These are phyloP conservation scores for Congeria kusceri DNA, from an alignment of 2,888 invertebrate genomes.

Conservation along the genomic window DNA sequence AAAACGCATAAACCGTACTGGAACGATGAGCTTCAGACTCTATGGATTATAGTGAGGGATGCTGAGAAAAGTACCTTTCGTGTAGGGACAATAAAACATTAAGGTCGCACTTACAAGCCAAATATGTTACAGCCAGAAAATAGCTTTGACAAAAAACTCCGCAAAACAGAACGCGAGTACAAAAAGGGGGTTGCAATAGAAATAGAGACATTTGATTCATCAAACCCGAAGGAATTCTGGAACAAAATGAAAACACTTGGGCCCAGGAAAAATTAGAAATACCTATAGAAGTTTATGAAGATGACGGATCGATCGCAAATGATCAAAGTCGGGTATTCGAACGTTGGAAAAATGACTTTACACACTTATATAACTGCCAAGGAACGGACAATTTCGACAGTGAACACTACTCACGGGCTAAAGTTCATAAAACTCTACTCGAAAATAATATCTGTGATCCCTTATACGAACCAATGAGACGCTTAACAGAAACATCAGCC, in stretches of 20 bases:
- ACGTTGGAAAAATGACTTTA: slow-evolving; percentile 35
- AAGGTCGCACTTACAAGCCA: background rate
- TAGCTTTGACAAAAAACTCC: slow-evolving; percentile 22
- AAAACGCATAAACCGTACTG: background rate
- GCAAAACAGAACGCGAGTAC: slow-evolving; percentile 31
- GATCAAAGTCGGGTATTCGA: slow-evolving; percentile 28
- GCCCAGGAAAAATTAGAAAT: slow-evolving; percentile 24
- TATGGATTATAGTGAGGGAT: background rate
- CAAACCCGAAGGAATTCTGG: slow-evolving; percentile 49
- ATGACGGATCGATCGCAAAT: background rate
- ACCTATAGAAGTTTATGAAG: slow-evolving; percentile 27
- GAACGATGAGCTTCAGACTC: slow-evolving; percentile 16
- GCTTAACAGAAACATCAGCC: slow-evolving; percentile 24
- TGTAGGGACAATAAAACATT: background rate
- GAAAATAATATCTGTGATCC: background rate
- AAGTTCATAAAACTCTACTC: slow-evolving; percentile 37
- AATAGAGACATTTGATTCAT: slow-evolving; percentile 37
- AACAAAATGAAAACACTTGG: slow-evolving; percentile 44
- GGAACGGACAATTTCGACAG: slow-evolving; percentile 10
- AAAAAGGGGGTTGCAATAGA: slow-evolving; percentile 11
- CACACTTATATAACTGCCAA: slow-evolving; percentile 29
- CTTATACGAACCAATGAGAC: slow-evolving; percentile 6
- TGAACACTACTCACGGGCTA: slow-evolving; percentile 9
- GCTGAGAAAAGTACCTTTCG: slow-evolving; percentile 25
- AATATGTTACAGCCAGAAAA: slow-evolving; percentile 15